Percentiles rank a stretch among this genome's conserved stretches.
These are phyloP conservation scores for Cliona cf. orientalis DNA, from an alignment of 37 sponge, comb jelly and placozoan genomes.

Conservation along the genomic window DNA sequence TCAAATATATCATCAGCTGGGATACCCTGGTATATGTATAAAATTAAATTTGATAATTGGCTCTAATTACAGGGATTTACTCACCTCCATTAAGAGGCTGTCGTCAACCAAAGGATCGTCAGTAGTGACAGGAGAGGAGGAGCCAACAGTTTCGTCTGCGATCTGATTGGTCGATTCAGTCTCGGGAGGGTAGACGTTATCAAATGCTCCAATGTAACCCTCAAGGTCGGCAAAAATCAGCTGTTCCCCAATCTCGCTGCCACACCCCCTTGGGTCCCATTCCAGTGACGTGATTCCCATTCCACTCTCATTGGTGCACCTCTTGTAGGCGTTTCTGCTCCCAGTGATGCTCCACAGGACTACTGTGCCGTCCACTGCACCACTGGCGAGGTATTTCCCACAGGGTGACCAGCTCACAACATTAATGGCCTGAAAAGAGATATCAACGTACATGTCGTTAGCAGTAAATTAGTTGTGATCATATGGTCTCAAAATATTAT, in stretches of 20 bases:
- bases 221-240: constrained; percentile 53
- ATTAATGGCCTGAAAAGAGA: constrained; percentile 44
- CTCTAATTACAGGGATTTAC: constrained; percentile 7
- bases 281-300: constrained; percentile 62
- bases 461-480: not conserved
- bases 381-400: constrained; percentile 56
- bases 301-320: constrained; percentile 45
- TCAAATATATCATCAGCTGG: constrained; percentile 52
- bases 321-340: not conserved
- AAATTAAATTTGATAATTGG: not conserved
- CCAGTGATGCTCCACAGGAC: constrained; percentile 31
- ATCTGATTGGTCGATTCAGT: constrained; percentile 1
- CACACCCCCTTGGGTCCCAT: constrained; percentile 34
- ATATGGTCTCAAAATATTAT: not conserved
- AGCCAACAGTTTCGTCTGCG: constrained; percentile 6
- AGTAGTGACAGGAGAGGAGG: no score
- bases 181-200: constrained; percentile 25
- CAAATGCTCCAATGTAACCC: constrained; percentile 59
- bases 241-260: not conserved
- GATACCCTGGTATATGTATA: constrained; percentile 39
- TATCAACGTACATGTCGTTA: not conserved
- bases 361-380: constrained; percentile 52
- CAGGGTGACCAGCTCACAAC: constrained; percentile 66
- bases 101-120: constrained; percentile 29
- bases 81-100: constrained; percentile 35